Conservation (phyloP, 1,140 invertebrate genomes). For the Megalonaias nervosa region DNA sequence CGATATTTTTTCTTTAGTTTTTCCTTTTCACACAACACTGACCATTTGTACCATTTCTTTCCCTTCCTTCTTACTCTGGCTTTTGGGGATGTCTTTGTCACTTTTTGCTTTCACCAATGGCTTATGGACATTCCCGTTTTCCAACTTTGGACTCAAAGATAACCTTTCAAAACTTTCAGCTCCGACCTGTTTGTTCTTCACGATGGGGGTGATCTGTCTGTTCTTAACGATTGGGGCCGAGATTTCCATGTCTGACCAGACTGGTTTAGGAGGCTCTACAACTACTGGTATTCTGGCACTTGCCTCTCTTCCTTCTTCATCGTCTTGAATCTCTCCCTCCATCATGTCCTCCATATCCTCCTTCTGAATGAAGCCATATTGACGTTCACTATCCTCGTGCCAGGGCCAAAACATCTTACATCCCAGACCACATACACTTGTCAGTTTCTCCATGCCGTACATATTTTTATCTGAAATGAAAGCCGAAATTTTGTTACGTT, state of each 20-base stretch:
- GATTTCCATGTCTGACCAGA: slow-evolving; percentile 21
- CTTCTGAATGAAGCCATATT: slow-evolving; percentile 17
- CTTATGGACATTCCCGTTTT: too few species aligned
- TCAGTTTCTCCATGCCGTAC: slow-evolving; percentile 28
- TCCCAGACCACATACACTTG: slow-evolving; percentile 22
- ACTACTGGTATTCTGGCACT: not conserved
- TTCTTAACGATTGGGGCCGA: slow-evolving; percentile 24
- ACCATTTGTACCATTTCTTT: too few species aligned
- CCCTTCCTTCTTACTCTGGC: too few species aligned
- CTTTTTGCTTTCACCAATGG: too few species aligned
- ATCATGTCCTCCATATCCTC: slow-evolving; percentile 13
- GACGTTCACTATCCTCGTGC: slow-evolving; percentile 6
- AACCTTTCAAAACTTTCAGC: too few species aligned
- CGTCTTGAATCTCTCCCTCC: not conserved
- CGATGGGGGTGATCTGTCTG: not conserved
- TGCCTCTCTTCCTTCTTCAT: not conserved
- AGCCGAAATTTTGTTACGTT: not conserved
- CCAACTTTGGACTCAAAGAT: too few species aligned
- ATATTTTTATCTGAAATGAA: slow-evolving; percentile 20
- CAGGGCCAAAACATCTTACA: slow-evolving; percentile 32
- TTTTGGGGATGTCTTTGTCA: too few species aligned
- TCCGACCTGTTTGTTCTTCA: too few species aligned
- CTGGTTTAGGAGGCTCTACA: slow-evolving; percentile 18
- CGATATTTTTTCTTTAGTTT: too few species aligned
- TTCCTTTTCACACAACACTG: too few species aligned